Percentiles rank a stretch among this genome's conserved stretches.
Conservation (phyloP, 2,797 vertebrate genomes). For the Emydoidea blandingii region DNA sequence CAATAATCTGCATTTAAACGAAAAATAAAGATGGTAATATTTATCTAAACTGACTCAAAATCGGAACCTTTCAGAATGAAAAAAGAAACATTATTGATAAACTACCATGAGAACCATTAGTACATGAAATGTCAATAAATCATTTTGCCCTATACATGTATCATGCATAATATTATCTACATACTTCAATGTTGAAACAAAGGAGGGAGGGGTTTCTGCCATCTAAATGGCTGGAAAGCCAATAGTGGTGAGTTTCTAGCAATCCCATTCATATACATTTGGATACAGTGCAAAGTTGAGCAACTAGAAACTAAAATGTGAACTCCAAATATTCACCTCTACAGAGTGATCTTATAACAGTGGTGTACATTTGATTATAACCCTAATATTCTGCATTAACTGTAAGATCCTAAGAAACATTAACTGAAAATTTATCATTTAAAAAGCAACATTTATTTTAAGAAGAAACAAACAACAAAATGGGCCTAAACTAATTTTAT, state of each 20-base stretch:
- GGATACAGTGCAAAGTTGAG: neutral
- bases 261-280: fast-evolving
- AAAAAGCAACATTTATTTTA: too few species aligned
- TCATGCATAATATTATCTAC: neutral
- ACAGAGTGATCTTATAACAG: neutral
- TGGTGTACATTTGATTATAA: neutral
- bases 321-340: neutral
- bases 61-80: neutral
- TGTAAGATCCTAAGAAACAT: too few species aligned
- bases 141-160: neutral
- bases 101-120: neutral
- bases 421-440: too few species aligned
- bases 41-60: neutral
- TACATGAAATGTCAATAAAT: neutral
- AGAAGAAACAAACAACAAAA: too few species aligned
- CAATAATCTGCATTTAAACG: neutral
- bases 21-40: neutral
- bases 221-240: neutral
- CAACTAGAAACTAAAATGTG: neutral
- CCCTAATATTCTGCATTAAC: too few species aligned
- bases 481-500: too few species aligned
- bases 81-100: neutral
- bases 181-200: neutral
- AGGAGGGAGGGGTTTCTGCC: neutral
- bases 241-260: neutral